Base-by-base conservation (phyloP, 2,888 invertebrate species). In the Drosophila greeni region DNA sequence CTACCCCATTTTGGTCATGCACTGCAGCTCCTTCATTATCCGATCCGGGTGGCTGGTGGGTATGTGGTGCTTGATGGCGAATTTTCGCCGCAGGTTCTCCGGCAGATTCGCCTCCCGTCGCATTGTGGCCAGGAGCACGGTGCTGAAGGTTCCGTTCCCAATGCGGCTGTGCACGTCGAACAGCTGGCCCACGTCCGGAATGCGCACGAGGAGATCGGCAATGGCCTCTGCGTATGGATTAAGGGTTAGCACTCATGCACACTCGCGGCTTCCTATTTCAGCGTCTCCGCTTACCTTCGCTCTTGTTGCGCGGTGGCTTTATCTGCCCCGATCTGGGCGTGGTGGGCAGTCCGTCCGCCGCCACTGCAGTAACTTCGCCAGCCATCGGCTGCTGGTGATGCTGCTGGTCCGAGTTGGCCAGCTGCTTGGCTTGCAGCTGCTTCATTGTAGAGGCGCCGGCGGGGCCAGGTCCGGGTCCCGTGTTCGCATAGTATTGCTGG, bases 61-160 rank as follows among this genome's bases (percentile, higher is more conserved):
- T 73, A 96, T 93, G 49, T 97, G 91, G 89, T 96, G 95, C 86
- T 97, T 97, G 60, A 97, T 91, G 3, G 97, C 97, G 89, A 93
- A 95, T 88, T 92, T 91, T 72, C 92, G 90, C 49, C 91, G 91
- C 55, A 89, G 86, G 7, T 87, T 72, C 1, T 89, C 87, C 1
- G 90, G 86, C 66, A 91, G 67, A 88, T 76, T 88, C 72, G 75
- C 61, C 47, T 85, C 87, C 36, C 82, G 82, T 26, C 87, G 87
- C 54, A 95, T 87, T 3, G 92, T 92, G 2, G 94, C 96, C 78
- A 95, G 88, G 82, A 94, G 95, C 24, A 97, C 97, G 0, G 94
- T 94, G 86, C 96, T 96, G 85, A 97, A 97, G 3, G 96, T 95
- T 18, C 96, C 96, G 89, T 94, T 93, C 0, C 95, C 95, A 76